A percentile compares a stretch with the other conserved stretches of the same genome.
These are phyloP conservation scores for Euura lappo DNA, from an alignment of 1,140 invertebrate genomes.

Conservation along the genomic window DNA sequence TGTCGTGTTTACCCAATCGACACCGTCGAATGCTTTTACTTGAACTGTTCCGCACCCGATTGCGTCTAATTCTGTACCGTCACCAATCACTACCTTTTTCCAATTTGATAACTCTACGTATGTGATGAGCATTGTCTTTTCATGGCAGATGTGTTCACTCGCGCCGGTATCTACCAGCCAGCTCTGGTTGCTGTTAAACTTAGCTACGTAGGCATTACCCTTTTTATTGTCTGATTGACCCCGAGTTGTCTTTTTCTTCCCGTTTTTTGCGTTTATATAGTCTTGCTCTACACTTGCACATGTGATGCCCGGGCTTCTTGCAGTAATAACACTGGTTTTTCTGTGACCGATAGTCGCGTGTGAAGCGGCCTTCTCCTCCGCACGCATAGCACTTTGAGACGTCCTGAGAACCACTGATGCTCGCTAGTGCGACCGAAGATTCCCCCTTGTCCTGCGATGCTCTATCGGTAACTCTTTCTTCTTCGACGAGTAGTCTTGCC, in stretches of 20 bases:
- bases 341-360: neutral
- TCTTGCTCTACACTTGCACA: neutral
- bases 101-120: constrained; percentile 18
- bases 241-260: neutral
- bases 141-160: constrained; percentile 28
- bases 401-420: too few relatives aligned
- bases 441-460: neutral
- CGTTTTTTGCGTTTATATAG: neutral
- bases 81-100: constrained; percentile 27
- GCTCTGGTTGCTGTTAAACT: neutral
- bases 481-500: constrained; percentile 43
- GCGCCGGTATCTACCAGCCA: constrained; percentile 31
- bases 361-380: constrained; percentile 8
- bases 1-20: constrained; percentile 21
- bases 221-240: neutral
- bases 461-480: constrained; percentile 32
- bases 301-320: neutral
- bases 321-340: neutral
- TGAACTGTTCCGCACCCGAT: constrained; percentile 26
- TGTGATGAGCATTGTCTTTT: constrained; percentile 17
- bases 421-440: neutral
- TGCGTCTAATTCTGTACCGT: constrained; percentile 28
- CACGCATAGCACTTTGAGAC: constrained; percentile 14
- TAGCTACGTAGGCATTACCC: neutral
- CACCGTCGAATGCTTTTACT: constrained; percentile 24